Conservation (phyloP, 2,888 invertebrate species). For the Pristionchus exspectatus region DNA sequence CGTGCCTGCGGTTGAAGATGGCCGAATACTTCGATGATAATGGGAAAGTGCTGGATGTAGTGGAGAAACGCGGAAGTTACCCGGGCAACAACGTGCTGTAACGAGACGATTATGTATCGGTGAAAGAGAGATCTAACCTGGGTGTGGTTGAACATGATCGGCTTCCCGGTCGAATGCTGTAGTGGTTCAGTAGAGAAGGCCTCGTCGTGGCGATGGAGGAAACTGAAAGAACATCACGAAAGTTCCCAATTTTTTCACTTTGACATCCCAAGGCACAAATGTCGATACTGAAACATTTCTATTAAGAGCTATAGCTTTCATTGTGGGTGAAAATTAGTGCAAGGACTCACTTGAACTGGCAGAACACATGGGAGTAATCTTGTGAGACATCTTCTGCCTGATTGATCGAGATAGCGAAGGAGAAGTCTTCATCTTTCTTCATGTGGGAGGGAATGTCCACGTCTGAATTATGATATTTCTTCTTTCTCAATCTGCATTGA, state of each 20-base stretch:
- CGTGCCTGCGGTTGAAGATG: slow-evolving; percentile 71
- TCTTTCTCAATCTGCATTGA: neutral
- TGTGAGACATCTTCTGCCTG: slow-evolving; percentile 95
- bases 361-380: slow-evolving; percentile 99
- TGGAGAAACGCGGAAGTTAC: slow-evolving; percentile 97
- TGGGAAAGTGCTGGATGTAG: slow-evolving; percentile 96
- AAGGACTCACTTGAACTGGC: slow-evolving; percentile 96
- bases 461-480: neutral
- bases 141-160: slow-evolving; percentile 79
- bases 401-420: slow-evolving; percentile 96
- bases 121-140: slow-evolving; percentile 78
- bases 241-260: too few species aligned
- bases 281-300: too few species aligned
- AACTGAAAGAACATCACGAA: too few species aligned
- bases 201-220: slow-evolving; percentile 97
- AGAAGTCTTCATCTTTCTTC: slow-evolving; percentile 92
- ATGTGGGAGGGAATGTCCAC: slow-evolving; percentile 87
- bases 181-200: slow-evolving; percentile 99
- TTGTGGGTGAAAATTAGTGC: neutral
- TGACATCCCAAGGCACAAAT: too few species aligned
- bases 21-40: slow-evolving; percentile 89
- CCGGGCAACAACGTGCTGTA: slow-evolving; percentile 95
- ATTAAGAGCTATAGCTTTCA: too few species aligned
- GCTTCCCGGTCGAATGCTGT: slow-evolving; percentile 93
- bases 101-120: neutral